Evolutionary conservation across 2,113 vertebrate genomes (phyloP).

Genomic region (Myotis brandtii): DNA sequence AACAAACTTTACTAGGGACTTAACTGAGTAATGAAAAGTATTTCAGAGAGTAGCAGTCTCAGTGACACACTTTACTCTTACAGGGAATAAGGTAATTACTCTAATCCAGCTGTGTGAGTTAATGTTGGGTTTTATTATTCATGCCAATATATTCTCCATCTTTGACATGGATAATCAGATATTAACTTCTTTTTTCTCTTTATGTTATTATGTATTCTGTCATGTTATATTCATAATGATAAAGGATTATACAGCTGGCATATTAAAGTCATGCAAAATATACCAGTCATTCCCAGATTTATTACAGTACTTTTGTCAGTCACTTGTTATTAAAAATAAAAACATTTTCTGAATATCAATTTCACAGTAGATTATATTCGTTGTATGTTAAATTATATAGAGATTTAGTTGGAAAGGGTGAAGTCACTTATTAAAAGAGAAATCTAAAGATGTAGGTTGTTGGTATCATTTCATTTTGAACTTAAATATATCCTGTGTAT

Average conservation of each 20-base stretch:
- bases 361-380: slow-evolving; percentile 15
- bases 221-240: slow-evolving; percentile 28
- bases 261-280: slow-evolving; percentile 26
- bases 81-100: background rate
- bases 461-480: slow-evolving; percentile 53
- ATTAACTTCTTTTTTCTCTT: slow-evolving; percentile 27
- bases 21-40: slow-evolving; percentile 24
- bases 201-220: slow-evolving; percentile 39
- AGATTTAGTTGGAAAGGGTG: background rate
- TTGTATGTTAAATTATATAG: slow-evolving; percentile 37
- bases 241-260: slow-evolving; percentile 34
- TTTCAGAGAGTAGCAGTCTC: slow-evolving; percentile 16
- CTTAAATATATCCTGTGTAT: slow-evolving; percentile 53
- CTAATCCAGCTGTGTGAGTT: background rate
- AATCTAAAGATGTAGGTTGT: slow-evolving; percentile 25
- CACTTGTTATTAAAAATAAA: slow-evolving; percentile 45
- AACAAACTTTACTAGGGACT: background rate
- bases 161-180: slow-evolving; percentile 47
- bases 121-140: slow-evolving; percentile 40
- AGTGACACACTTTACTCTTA: slow-evolving; percentile 28
- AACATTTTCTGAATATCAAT: background rate
- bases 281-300: background rate
- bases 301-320: slow-evolving; percentile 22
- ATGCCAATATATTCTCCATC: background rate
- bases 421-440: slow-evolving; percentile 50